phyloP scores from a whole-genome alignment of 2,797 vertebrate species.

The Discoglossus pictus region DNA sequence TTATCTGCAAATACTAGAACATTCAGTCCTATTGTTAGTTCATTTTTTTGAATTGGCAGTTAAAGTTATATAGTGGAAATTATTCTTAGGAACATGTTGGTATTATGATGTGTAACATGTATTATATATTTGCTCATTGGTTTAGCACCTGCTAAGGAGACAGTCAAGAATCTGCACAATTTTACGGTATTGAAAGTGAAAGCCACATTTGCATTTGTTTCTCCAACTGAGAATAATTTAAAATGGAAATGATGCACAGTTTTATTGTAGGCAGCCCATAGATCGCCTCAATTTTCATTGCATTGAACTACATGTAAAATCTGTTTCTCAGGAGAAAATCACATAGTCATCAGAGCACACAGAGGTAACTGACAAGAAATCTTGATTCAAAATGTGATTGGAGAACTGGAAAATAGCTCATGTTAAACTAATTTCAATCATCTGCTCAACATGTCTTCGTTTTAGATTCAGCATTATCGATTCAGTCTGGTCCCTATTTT shows the following conservation, averaged over 20 bases:
- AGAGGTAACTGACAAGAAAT: constrained; percentile 42
- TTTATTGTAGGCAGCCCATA: constrained; percentile 12
- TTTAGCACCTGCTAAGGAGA: no score
- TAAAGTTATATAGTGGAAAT: no score
- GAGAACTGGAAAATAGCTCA: constrained; percentile 20
- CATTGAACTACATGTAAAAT: constrained; percentile 17
- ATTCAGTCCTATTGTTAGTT: no score
- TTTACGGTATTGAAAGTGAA: no score
- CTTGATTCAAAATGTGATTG: constrained; percentile 37
- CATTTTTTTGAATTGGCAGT: no score
- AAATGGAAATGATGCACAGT: constrained; percentile 25
- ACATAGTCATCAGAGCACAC: constrained; percentile 31
- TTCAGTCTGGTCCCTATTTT: constrained; percentile 18
- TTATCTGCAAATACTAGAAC: no score
- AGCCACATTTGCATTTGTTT: constrained; percentile 4
- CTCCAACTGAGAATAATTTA: constrained; percentile 21
- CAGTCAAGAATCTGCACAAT: no score
- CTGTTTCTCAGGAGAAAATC: constrained; percentile 35
- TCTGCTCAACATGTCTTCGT: constrained; percentile 20
- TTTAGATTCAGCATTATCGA: constrained; percentile 22
- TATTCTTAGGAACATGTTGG: no score
- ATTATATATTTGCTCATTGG: no score
- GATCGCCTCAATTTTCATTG: constrained; percentile 42
- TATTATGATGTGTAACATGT: no score
- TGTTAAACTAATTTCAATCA: constrained; percentile 45